phyloP scores from a whole-genome alignment of 2,113 vertebrate species.

The Mionectes macconnelli region DNA sequence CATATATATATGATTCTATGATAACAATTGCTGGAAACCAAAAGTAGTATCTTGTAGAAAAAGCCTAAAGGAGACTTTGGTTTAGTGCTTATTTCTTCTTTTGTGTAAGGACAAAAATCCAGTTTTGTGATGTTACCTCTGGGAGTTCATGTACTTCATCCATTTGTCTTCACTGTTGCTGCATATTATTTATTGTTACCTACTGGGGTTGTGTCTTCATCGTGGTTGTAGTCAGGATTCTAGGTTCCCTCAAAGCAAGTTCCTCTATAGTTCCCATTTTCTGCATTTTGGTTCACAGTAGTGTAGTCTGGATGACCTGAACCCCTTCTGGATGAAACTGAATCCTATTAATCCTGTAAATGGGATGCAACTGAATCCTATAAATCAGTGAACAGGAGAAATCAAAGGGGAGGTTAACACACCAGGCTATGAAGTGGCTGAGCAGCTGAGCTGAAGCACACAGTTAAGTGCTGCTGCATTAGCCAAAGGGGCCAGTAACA shows the following conservation, averaged over 20 bases:
- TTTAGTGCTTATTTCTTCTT: not conserved
- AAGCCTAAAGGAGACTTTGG: not conserved
- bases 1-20: not conserved
- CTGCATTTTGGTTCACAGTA: not conserved
- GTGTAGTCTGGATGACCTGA: not conserved
- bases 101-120: not conserved
- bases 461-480: not conserved
- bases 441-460: not conserved
- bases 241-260: not conserved
- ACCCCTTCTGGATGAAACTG: not conserved
- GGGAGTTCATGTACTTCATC: not conserved
- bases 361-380: not conserved
- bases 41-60: not conserved
- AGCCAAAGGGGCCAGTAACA: conserved; percentile 11
- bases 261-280: not conserved
- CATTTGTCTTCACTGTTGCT: not conserved
- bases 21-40: not conserved
- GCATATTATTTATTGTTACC: not conserved
- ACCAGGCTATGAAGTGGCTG: not conserved
- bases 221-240: not conserved
- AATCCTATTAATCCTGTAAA: conserved; percentile 24
- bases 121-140: not conserved
- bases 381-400: conserved; percentile 24
- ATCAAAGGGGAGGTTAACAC: not conserved
- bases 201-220: not conserved